Conservation (phyloP, 2,113 vertebrate species). For the Oophaga pumilio region DNA sequence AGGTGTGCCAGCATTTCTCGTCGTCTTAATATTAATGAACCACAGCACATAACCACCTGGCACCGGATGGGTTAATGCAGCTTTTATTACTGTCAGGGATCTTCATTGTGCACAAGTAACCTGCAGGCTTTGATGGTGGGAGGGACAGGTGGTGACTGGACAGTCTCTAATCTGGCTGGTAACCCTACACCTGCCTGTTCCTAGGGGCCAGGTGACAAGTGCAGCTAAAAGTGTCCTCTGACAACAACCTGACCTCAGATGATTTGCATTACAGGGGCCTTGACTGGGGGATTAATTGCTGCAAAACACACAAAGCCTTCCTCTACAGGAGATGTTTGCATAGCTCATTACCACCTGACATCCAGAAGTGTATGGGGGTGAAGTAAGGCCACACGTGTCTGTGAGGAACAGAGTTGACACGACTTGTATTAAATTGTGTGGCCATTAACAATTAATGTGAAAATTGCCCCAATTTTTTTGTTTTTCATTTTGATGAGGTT, state of each 20-base stretch:
- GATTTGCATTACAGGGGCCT: neutral
- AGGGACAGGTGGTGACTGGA: conserved; percentile 1
- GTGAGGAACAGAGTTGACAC: too few relatives aligned
- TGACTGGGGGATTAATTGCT: neutral
- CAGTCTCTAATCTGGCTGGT: neutral
- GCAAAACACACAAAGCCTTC: neutral
- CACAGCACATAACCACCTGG: neutral
- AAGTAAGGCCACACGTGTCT: too few relatives aligned
- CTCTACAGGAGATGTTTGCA: neutral
- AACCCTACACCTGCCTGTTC: neutral
- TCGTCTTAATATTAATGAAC: neutral
- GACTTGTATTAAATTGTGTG: too few relatives aligned
- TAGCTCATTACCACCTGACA: neutral
- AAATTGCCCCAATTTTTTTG: too few relatives aligned
- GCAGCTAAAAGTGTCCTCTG: neutral
- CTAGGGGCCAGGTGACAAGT: neutral
- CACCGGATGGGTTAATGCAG: neutral
- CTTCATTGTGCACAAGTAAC: neutral
- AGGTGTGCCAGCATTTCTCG: neutral
- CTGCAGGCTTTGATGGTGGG: neutral
- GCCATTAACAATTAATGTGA: too few relatives aligned
- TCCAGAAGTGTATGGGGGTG: too few relatives aligned
- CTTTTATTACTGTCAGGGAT: neutral
- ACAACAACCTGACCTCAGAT: too few relatives aligned
- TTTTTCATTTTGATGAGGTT: too few relatives aligned